These are phyloP conservation scores for Struthidea cinerea DNA, from an alignment of 2,113 vertebrate genomes.

Conservation along the genomic window DNA sequence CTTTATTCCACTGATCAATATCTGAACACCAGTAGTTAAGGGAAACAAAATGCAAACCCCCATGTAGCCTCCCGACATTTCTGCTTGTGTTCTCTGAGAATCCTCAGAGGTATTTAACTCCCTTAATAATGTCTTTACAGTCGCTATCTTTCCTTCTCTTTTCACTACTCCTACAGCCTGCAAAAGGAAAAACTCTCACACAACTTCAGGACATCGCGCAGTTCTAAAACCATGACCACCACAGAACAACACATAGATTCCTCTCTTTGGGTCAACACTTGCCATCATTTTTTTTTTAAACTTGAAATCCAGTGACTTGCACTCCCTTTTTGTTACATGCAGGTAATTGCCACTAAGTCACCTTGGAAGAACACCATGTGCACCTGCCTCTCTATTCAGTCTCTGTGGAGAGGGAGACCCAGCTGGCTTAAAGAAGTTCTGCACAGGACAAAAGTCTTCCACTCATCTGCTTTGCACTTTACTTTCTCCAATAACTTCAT, in stretches of 20 bases:
- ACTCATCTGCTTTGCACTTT: neutral
- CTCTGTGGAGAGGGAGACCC: neutral
- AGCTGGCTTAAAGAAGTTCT: neutral
- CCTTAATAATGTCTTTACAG: slow-evolving; percentile 2
- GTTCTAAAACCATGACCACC: neutral
- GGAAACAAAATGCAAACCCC: slow-evolving; percentile 54
- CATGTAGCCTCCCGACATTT: neutral
- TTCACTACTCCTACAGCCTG: neutral
- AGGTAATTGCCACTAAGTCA: neutral
- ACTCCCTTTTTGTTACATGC: neutral
- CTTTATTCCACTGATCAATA: slow-evolving; percentile 99
- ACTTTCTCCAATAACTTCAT: neutral
- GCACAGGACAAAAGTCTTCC: neutral
- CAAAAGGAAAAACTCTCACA: neutral
- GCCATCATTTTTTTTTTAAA: neutral
- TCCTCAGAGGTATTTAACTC: neutral
- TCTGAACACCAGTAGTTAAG: slow-evolving; percentile 84
- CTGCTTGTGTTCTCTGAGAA: neutral
- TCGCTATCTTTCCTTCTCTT: neutral
- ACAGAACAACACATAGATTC: neutral
- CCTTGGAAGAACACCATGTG: rapidly evolving
- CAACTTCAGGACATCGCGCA: neutral
- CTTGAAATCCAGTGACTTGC: neutral
- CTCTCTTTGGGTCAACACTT: neutral
- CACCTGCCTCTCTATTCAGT: neutral